Evolutionary conservation across 2,888 invertebrate genomes (phyloP).

Genomic region (Catocala fraxini): DNA sequence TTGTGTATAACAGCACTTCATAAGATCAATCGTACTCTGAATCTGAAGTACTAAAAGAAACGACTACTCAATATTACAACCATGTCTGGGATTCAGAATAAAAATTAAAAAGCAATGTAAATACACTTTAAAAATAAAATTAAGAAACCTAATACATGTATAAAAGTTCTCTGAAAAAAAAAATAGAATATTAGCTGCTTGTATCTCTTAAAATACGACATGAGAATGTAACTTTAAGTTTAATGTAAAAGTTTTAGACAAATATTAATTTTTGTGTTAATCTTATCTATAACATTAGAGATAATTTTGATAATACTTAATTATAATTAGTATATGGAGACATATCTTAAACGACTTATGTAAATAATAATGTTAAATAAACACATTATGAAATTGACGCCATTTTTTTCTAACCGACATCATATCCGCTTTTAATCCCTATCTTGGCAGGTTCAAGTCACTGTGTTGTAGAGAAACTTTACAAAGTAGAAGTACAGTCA

Average conservation of each 20-base stretch:
- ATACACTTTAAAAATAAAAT: background rate
- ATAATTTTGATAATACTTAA: slow-evolving; percentile 62
- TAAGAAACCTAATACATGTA: slow-evolving; percentile 2
- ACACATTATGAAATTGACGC: slow-evolving; percentile 43
- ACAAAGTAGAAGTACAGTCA: too few relatives aligned
- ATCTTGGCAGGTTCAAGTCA: too few relatives aligned
- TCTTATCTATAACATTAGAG: slow-evolving; percentile 36
- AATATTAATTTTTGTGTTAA: slow-evolving; percentile 30
- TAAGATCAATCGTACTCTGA: too few relatives aligned
- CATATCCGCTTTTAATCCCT: too few relatives aligned
- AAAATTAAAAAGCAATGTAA: background rate
- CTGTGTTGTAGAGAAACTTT: too few relatives aligned
- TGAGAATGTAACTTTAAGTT: too few relatives aligned
- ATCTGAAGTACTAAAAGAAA: too few relatives aligned
- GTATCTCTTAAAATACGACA: too few relatives aligned
- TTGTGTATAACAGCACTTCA: too few relatives aligned
- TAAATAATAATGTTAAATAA: slow-evolving; percentile 67
- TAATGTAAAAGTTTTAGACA: slow-evolving; percentile 2
- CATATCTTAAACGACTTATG: slow-evolving; percentile 71
- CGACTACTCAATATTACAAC: too few relatives aligned
- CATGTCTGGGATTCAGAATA: background rate
- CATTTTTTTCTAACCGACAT: too few relatives aligned
- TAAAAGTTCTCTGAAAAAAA: background rate
- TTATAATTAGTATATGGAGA: slow-evolving; percentile 65
- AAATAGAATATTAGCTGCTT: too few relatives aligned